Percentiles rank a stretch among this genome's conserved stretches.
These are phyloP conservation scores for Bathybates hornii DNA, from an alignment of 2,113 vertebrate genomes.

Conservation along the genomic window DNA sequence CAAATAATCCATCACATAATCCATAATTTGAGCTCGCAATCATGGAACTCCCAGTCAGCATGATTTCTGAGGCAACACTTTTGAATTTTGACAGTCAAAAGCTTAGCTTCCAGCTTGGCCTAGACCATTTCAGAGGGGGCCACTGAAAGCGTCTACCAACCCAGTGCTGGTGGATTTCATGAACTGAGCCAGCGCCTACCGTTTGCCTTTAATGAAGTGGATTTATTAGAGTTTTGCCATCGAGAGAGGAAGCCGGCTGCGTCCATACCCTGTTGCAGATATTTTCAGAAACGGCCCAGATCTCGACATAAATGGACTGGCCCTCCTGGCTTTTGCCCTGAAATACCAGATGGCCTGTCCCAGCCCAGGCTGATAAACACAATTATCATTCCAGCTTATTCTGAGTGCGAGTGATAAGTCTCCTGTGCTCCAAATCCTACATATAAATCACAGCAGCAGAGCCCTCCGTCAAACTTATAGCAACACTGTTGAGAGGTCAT, in stretches of 20 bases:
- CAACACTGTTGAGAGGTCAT: not conserved
- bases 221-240: not conserved
- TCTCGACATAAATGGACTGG: conserved; percentile 1
- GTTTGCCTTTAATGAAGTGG: not conserved
- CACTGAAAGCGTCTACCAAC: not conserved
- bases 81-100: not conserved
- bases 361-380: conserved; percentile 16
- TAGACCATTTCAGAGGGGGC: conserved; percentile 9
- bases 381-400: conserved; percentile 33
- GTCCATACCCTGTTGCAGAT: not conserved
- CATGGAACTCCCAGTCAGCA: not conserved
- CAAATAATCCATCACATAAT: conserved; percentile 43
- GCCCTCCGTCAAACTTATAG: not conserved
- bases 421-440: conserved; percentile 23
- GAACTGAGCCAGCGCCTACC: not conserved
- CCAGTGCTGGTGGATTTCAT: not conserved
- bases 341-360: conserved; percentile 46
- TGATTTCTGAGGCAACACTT: not conserved
- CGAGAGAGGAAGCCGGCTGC: not conserved
- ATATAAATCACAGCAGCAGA: not conserved
- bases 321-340: conserved; percentile 25
- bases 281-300: not conserved
- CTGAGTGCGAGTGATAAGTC: conserved; percentile 18
- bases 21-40: not conserved
- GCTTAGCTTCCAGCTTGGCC: not conserved